Base-by-base conservation (phyloP, 2,888 invertebrate species). In the Sphaeridia pumilis region DNA sequence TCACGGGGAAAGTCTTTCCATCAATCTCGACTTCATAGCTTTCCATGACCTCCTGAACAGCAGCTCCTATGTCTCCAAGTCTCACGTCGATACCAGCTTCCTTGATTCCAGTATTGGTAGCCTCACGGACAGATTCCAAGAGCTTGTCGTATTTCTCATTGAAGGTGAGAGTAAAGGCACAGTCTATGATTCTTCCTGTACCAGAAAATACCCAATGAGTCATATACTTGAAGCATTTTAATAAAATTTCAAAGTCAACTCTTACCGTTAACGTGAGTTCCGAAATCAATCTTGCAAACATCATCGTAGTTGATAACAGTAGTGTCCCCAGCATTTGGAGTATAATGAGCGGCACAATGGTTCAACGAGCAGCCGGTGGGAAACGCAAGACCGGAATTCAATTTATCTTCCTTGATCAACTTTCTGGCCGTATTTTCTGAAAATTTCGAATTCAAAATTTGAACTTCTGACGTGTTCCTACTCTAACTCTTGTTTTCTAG, bases 321-420 rank as follows among this genome's bases (percentile, higher is more conserved):
- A 10, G 83, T 78, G 72, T 99, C 98, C 12, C 94, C 98, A 50
- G 93, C 92, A 72, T 99, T 99, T 3, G 98, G 98, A 14, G 98
- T 99, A 69, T 99, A 98, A 74, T 98, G 98, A 48, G 98, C 98
- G 50, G 98, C 98, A 70, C 95, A 97, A 71, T 98, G 87, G 73
- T 99, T 98, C 46, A 65, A 54, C 31, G 94, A 95, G 70, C 95
- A 95, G 0, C 97, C 97, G 1, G 95, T 97, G 0, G 98, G 98
- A 71, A 98, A 98, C 5, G 89, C 89, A 55, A 90, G 72, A 0
- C 89, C 98, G 2, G 97, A 92, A 65, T 93, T 85, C 5, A 98
- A 74, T 1, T 94, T 95, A 68, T 93, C 87, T 72, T 98, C 98
- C 22, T 83, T 86, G 64, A 98, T 97, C 57, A 97, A 73, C 66